These are phyloP conservation scores for Onthophagus sagittarius DNA, from an alignment of 2,888 invertebrate species.

Conservation along the genomic window DNA sequence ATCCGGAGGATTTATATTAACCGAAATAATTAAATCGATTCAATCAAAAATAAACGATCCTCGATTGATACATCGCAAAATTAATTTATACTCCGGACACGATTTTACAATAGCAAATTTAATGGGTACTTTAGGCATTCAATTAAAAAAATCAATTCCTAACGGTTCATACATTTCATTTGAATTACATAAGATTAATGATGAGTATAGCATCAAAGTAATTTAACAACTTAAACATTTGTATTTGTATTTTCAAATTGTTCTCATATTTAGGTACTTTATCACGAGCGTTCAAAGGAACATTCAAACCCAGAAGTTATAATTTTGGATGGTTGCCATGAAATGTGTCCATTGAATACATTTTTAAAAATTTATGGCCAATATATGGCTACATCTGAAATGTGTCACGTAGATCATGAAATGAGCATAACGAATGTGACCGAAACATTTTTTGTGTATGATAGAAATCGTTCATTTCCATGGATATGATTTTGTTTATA, in stretches of 20 bases:
- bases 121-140: slow-evolving; percentile 48
- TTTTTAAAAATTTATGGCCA: neutral
- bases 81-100: slow-evolving; percentile 49
- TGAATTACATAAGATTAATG: slow-evolving; percentile 32
- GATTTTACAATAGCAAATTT: slow-evolving; percentile 53
- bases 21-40: slow-evolving; percentile 15
- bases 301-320: neutral
- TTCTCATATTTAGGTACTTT: neutral
- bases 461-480: too few species aligned
- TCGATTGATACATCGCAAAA: slow-evolving; percentile 24
- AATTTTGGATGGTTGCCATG: neutral
- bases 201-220: slow-evolving; percentile 17
- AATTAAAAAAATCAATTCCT: slow-evolving; percentile 41
- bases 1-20: slow-evolving; percentile 27
- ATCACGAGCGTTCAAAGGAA: neutral
- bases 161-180: slow-evolving; percentile 36
- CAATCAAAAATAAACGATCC: slow-evolving; percentile 11
- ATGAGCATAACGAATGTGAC: neutral
- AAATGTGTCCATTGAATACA: neutral
- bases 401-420: neutral
- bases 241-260: neutral
- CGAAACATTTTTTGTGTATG: neutral
- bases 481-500: too few species aligned
- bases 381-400: neutral
- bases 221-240: neutral